Conservation (phyloP, 1,140 invertebrate species). For the Sipha flava region DNA sequence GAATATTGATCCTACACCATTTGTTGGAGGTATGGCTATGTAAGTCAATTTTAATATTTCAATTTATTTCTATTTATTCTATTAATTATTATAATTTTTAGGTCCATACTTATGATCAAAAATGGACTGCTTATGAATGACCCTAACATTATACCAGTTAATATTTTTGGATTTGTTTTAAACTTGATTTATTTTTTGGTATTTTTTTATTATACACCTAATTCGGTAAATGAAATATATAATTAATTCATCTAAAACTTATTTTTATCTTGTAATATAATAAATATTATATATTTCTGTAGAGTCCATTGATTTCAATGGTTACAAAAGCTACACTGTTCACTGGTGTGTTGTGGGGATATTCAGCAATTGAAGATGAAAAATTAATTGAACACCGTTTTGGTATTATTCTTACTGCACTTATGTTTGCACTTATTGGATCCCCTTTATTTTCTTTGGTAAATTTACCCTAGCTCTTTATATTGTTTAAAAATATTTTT, state of each 20-base stretch:
- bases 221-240: conserved; percentile 44
- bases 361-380: conserved; percentile 55
- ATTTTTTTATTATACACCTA: conserved; percentile 56
- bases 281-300: conserved; percentile 26
- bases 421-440: conserved; percentile 59
- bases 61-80: not conserved
- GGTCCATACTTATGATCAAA: conserved; percentile 60
- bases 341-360: conserved; percentile 52
- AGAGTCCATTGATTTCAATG: conserved; percentile 44
- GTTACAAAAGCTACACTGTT: conserved; percentile 49
- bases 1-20: conserved; percentile 56
- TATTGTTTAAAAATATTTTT: not conserved
- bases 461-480: conserved; percentile 42
- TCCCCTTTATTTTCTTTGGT: conserved; percentile 62
- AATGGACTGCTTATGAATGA: conserved; percentile 61
- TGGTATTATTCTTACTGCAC: conserved; percentile 57
- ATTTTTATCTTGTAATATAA: not conserved
- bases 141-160: conserved; percentile 62
- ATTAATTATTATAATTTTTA: conserved; percentile 41
- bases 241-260: not conserved
- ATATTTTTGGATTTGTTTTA: conserved; percentile 57
- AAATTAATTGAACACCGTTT: conserved; percentile 56
- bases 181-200: conserved; percentile 56
- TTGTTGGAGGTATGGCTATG: conserved; percentile 65
- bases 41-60: conserved; percentile 47